Base-by-base conservation (phyloP, 1,140 invertebrate species). In the Aethina tumida region DNA sequence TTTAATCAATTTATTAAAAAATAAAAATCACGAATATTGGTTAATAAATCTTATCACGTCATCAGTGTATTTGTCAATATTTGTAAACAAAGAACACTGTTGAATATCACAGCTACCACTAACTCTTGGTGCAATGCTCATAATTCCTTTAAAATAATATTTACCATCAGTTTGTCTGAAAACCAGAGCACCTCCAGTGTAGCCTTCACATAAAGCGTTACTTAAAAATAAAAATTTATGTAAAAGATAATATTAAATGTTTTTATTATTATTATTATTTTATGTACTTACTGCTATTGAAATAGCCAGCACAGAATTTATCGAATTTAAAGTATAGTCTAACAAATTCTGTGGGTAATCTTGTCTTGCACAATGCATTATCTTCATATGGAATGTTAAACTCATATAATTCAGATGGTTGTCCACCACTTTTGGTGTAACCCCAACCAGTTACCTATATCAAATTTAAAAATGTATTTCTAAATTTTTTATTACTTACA, bases 371-470 rank as follows among this genome's bases (percentile, higher is more conserved):
- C n/a, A 18, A 21, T 3, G 17, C 26, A 19, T 38, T 28, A 27
- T 39, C 33, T n/a, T 40, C 33, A 20, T 35, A 47, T 8, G 47
- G 43, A 8, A 54, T 17, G n/a, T 43, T 13, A 9, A 54, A 30
- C 31, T 52, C 47, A 39, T 52, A 49, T 12, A 54, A 21, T 30
- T 10, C 35, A 0, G 52, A 49, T 7, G 39, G 43, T 12, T 41
- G 17, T 27, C 35, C 35, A 10, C 25, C 29, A 12, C 19, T 17
- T 35, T 16, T 29, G 8, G 52, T 54, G 35, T 38, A 52, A 9
- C 52, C 49, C 49, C 49, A 54, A 7, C 52, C 52, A 14, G 49
- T 50, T 3, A 53, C 39, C 52, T 53, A 26, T 24, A 43, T 46
- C 2, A 12, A 39, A 2, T 15, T 32, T 5, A 34, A 19, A 10